Evolutionary conservation across 2,113 vertebrate genomes (phyloP).

Genomic region (Rhizomys pruinosus): DNA sequence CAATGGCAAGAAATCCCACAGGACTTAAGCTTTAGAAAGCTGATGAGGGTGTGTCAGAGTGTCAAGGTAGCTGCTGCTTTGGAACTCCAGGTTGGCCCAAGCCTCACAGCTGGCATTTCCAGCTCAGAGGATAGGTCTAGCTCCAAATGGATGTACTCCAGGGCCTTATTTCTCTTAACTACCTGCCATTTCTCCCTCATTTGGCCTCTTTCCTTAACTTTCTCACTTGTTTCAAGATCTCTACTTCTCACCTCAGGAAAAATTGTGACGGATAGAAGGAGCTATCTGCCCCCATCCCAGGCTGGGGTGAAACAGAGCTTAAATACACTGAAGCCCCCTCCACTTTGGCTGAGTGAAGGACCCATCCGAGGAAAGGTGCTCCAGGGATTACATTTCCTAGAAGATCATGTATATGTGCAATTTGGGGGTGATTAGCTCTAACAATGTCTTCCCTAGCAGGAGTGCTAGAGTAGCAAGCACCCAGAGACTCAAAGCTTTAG

Average conservation of each 20-base stretch:
- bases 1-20: background rate
- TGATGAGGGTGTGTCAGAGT: background rate
- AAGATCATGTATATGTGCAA: rapidly evolving
- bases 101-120: background rate
- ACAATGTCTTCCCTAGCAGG: background rate
- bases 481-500: background rate
- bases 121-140: rapidly evolving
- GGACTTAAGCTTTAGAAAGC: background rate
- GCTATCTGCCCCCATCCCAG: rapidly evolving
- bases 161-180: rapidly evolving
- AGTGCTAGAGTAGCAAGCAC: rapidly evolving
- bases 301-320: no score
- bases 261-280: rapidly evolving
- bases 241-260: background rate
- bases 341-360: rapidly evolving
- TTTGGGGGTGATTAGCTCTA: background rate
- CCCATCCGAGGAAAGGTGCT: no score
- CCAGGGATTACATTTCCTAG: rapidly evolving
- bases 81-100: no score
- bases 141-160: background rate
- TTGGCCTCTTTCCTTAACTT: background rate
- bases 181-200: rapidly evolving
- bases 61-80: no score
- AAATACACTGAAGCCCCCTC: background rate
- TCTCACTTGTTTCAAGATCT: background rate